Percentiles rank a stretch among this genome's conserved stretches.
Evolutionary conservation across 2,888 invertebrate species (phyloP).

Genomic region (Ochropleura plecta): DNA sequence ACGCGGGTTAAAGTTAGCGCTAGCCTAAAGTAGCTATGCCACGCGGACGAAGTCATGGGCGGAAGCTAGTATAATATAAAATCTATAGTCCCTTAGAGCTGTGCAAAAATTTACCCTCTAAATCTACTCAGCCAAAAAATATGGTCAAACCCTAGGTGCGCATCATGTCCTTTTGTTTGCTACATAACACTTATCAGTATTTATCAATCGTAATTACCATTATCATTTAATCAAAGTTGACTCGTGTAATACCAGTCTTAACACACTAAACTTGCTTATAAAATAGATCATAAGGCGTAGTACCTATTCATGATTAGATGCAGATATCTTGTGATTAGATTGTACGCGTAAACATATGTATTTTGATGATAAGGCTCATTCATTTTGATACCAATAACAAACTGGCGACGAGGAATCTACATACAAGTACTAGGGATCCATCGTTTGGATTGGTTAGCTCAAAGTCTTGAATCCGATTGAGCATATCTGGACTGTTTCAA

Average conservation of each 20-base stretch:
- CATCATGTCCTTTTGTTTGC: background rate
- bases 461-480: too few species aligned
- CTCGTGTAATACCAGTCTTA: slow-evolving; percentile 3
- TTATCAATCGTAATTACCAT: background rate
- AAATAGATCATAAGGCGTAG: slow-evolving; percentile 34
- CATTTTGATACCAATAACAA: slow-evolving; percentile 2
- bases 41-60: too few species aligned
- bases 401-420: background rate
- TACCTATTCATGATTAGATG: slow-evolving; percentile 42
- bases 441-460: too few species aligned
- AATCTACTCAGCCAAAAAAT: too few species aligned
- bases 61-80: too few species aligned
- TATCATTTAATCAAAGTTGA: slow-evolving; percentile 29
- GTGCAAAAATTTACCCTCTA: too few species aligned
- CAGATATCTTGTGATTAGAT: slow-evolving; percentile 28
- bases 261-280: slow-evolving; percentile 27
- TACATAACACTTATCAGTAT: background rate
- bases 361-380: slow-evolving; percentile 24
- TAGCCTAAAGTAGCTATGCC: too few species aligned
- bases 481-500: too few species aligned
- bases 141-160: background rate
- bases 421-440: too few species aligned
- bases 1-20: too few species aligned
- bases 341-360: slow-evolving; percentile 10
- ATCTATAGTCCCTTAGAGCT: too few species aligned